phyloP scores from a whole-genome alignment of 2,797 vertebrate genomes.

The Cercopithecus diana region DNA sequence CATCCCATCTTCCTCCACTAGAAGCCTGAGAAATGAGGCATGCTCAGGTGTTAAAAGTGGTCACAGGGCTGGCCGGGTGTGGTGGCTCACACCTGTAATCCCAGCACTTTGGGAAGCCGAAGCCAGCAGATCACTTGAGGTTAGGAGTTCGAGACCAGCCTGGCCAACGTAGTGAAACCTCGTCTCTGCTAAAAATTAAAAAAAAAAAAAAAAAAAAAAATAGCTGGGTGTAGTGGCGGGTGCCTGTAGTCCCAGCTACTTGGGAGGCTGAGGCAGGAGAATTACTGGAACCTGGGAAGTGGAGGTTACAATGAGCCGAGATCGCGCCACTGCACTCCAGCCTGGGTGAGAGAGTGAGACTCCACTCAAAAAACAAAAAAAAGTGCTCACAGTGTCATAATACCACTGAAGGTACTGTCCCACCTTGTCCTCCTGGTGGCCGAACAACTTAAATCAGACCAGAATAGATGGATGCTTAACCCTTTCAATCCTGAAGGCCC shows the following conservation, averaged over 20 bases:
- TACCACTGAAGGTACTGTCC: background rate
- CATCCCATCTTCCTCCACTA: background rate
- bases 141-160: background rate
- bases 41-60: background rate
- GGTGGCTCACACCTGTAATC: background rate
- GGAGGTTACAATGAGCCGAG: background rate
- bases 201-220: no score
- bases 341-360: background rate
- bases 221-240: background rate
- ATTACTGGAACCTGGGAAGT: background rate
- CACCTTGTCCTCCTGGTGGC: background rate
- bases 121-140: background rate
- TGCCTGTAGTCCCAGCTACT: background rate
- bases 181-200: background rate
- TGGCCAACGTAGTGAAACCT: background rate
- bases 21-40: conserved; percentile 20
- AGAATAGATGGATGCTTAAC: background rate
- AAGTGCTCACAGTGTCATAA: background rate
- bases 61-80: background rate
- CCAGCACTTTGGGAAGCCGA: background rate
- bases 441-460: background rate
- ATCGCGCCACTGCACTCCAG: background rate
- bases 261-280: background rate
- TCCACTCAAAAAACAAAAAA: background rate
- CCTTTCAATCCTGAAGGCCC: conserved; percentile 13